Conservation (phyloP, 2,797 vertebrate species). For the Remorina albescens region DNA sequence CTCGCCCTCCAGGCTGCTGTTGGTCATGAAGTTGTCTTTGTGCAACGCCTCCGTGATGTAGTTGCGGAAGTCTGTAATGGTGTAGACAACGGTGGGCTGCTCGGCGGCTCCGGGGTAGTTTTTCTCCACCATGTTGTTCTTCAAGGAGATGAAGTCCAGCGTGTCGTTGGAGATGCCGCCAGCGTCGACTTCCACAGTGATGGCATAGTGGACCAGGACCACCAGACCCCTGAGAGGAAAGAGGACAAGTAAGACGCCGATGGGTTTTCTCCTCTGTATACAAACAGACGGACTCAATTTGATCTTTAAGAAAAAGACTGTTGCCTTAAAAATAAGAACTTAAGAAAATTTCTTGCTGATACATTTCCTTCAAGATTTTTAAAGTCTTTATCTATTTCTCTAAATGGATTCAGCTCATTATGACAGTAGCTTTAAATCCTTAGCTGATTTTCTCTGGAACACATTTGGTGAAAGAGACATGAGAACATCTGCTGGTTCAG, state of each 20-base stretch:
- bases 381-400: too few species aligned
- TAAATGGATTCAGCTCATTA: too few species aligned
- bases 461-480: too few species aligned
- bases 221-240: slow-evolving; percentile 78
- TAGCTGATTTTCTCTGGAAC: too few species aligned
- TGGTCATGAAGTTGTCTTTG: slow-evolving; percentile 87
- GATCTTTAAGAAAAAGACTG: too few species aligned
- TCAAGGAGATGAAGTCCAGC: slow-evolving; percentile 90
- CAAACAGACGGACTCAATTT: too few species aligned
- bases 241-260: neutral
- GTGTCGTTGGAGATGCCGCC: slow-evolving; percentile 87
- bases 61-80: slow-evolving; percentile 91
- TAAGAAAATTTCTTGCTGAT: too few species aligned
- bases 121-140: slow-evolving; percentile 93
- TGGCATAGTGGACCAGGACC: slow-evolving; percentile 89
- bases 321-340: too few species aligned
- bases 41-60: slow-evolving; percentile 91
- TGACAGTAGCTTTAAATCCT: too few species aligned
- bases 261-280: too few species aligned
- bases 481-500: too few species aligned
- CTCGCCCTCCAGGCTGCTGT: slow-evolving; percentile 84
- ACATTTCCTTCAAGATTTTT: too few species aligned
- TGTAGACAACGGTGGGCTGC: slow-evolving; percentile 91
- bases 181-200: slow-evolving; percentile 88
- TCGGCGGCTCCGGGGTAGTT: slow-evolving; percentile 85